Conservation (phyloP, 2,888 invertebrate species). For the Pachliopta kotzebuea region DNA sequence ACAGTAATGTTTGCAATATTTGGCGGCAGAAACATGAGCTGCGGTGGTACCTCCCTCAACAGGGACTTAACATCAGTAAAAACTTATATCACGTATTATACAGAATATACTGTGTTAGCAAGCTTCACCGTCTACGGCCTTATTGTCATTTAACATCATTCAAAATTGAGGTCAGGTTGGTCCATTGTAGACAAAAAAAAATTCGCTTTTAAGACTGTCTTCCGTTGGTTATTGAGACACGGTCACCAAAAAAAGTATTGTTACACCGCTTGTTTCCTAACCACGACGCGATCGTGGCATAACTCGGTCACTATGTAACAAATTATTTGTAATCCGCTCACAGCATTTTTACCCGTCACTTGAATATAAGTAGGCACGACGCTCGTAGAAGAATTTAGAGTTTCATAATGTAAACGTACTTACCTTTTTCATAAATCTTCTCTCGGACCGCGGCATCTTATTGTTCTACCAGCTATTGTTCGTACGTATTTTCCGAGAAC, state of each 20-base stretch:
- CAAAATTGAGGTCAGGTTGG: too few species aligned
- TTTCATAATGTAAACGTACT: background rate
- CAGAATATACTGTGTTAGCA: too few species aligned
- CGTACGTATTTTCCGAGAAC: too few species aligned
- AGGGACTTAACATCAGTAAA: too few species aligned
- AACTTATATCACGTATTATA: too few species aligned
- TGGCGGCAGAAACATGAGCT: too few species aligned
- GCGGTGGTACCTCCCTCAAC: too few species aligned
- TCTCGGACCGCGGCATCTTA: background rate
- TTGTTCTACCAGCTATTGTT: background rate
- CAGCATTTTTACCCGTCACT: background rate
- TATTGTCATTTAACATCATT: too few species aligned
- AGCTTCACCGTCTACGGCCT: too few species aligned
- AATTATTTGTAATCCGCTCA: conserved; percentile 17
- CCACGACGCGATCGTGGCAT: conserved; percentile 1
- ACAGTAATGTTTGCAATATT: too few species aligned
- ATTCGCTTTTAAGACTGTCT: background rate
- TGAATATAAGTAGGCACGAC: background rate
- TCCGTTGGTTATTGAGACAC: background rate
- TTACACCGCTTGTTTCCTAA: conserved; percentile 22
- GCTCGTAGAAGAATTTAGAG: background rate
- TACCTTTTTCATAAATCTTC: background rate
- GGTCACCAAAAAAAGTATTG: conserved; percentile 1
- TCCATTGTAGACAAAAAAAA: too few species aligned
- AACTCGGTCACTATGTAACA: conserved; percentile 17